These are phyloP conservation scores for Allochrocebus solatus DNA, from an alignment of 2,797 vertebrate species.

Conservation along the genomic window DNA sequence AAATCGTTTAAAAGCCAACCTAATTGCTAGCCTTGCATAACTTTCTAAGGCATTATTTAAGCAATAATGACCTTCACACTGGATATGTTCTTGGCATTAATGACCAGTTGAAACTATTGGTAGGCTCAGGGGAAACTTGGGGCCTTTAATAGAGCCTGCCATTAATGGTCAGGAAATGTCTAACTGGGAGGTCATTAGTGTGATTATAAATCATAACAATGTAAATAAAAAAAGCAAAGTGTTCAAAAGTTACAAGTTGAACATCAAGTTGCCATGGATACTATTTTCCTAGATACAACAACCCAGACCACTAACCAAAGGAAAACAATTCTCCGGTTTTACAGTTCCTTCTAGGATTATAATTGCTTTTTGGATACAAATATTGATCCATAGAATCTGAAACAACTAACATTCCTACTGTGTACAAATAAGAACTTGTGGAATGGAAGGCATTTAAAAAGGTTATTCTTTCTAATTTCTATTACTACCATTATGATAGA, in stretches of 20 bases:
- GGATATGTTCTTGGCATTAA: conserved; percentile 81
- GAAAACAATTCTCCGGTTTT: conserved; percentile 63
- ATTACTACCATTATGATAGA: neutral
- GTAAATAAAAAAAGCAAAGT: conserved; percentile 73
- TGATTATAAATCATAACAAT: conserved; percentile 78
- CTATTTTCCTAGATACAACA: conserved; percentile 61
- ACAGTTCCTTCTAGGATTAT: conserved; percentile 45
- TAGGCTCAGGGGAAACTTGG: conserved; percentile 71
- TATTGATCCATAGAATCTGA: neutral
- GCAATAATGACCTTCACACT: conserved; percentile 80
- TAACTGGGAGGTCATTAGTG: conserved; percentile 77
- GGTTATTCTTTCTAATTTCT: neutral
- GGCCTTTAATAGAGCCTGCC: conserved; percentile 66
- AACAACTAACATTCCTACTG: neutral
- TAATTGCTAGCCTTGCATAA: conserved; percentile 75
- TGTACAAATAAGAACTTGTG: neutral
- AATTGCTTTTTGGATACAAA: conserved; percentile 51
- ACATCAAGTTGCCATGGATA: conserved; percentile 67
- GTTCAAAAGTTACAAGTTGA: conserved; percentile 70
- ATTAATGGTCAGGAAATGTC: conserved; percentile 78
- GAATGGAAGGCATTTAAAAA: neutral
- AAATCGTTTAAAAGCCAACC: conserved; percentile 75
- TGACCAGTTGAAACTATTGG: conserved; percentile 76
- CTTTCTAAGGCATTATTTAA: conserved; percentile 81
- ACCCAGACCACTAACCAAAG: conserved; percentile 48